Evolutionary conservation across 2,113 vertebrate species (phyloP).

Genomic region (Hemibagrus wyckioides): DNA sequence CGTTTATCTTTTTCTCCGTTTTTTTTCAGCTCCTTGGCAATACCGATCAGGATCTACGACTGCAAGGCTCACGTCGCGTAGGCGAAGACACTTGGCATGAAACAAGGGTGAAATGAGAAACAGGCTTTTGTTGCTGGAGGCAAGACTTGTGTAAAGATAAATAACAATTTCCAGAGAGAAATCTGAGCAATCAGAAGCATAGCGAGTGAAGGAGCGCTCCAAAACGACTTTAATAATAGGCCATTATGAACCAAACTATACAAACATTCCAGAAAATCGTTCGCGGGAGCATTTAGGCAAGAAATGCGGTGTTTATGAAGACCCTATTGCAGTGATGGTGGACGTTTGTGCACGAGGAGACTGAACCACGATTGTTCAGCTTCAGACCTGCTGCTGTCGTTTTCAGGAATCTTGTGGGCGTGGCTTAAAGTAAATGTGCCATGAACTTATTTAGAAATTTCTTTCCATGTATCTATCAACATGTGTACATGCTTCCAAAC

Average conservation of each 20-base stretch:
- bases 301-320: neutral
- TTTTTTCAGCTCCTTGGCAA: constrained; percentile 53
- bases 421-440: neutral
- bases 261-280: neutral
- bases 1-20: neutral
- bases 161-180: constrained; percentile 62
- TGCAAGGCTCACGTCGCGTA: constrained; percentile 59
- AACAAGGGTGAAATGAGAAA: constrained; percentile 58
- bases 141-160: constrained; percentile 58
- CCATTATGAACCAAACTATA: constrained; percentile 44
- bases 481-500: neutral
- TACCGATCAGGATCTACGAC: constrained; percentile 62
- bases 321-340: neutral
- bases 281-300: neutral
- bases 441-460: neutral
- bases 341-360: neutral
- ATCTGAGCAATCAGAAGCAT: constrained; percentile 66
- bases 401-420: neutral
- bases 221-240: constrained; percentile 43
- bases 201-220: constrained; percentile 40
- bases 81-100: constrained; percentile 63
- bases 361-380: too few relatives aligned
- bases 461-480: neutral
- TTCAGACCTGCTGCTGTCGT: too few relatives aligned
- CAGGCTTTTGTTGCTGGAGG: constrained; percentile 66